Evolutionary conservation across 1,140 invertebrate genomes (phyloP), one percentile per base, ranked within the genome.

Genomic region (Pachypsylla venusta): DNA sequence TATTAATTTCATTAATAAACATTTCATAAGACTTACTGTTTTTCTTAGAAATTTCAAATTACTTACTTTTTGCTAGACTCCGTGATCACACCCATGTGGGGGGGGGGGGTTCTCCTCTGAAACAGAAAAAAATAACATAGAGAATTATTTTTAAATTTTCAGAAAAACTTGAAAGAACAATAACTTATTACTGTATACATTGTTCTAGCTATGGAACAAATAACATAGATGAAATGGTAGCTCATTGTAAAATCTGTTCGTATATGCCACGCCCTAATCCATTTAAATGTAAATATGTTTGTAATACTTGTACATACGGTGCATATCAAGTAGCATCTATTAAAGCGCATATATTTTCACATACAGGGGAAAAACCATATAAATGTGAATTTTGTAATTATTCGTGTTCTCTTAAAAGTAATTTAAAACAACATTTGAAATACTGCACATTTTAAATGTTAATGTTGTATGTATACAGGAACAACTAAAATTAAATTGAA

Each of bases 351-450:
- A 48, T 48, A 5, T 48, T 10, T 48, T 7, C 22, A 57, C 59
- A 60, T 27, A 60, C 26, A 2, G 61, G 61, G 2, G 53, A 61
- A 14, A 62, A 62, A 27, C 61, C 61, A 2, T 62, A 56, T 30
- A 19, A 14, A n/a, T 62, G 61, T 30, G 4, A 42, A 2, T 54
- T 57, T 26, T 61, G 60, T 48, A 3, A 7, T 7, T 48, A 19
- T 22, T 7, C 7, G 7, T 48, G 42, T 22, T 19, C 42, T 5
- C 22, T 48, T 4, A 48, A 48, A 48, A 10, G 7, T 4, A 48
- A 48, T n/a, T 22, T 48, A n/a, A 48, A 5, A 3, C 7, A 5
- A 10, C 42, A 48, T 48, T 48, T 48, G 42, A 48, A 48, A 48
- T 19, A n/a, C n/a, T 48, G 5, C 42, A 48, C 16, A 48, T n/a